These are phyloP conservation scores for Nerophis ophidion DNA, from an alignment of 2,113 vertebrate species.

Conservation along the genomic window DNA sequence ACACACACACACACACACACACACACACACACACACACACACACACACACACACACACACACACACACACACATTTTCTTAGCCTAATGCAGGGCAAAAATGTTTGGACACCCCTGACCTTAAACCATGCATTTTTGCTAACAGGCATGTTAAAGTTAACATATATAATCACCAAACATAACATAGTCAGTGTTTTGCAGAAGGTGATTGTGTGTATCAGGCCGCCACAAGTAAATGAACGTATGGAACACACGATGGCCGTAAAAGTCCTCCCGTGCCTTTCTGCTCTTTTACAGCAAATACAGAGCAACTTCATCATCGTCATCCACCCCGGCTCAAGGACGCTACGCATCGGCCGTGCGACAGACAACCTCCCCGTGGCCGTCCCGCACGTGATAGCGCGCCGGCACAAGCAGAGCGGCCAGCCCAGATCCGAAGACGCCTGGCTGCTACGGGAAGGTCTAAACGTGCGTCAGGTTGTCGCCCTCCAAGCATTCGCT, in stretches of 20 bases:
- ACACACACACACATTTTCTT: no score
- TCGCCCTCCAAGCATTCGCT: fast-evolving
- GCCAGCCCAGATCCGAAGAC: slow-evolving; percentile 80
- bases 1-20: no score
- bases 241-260: neutral
- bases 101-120: no score
- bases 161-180: no score
- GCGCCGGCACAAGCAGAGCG: slow-evolving; percentile 83
- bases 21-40: no score
- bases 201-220: no score
- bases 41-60: no score
- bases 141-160: no score
- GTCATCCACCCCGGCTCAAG: slow-evolving; percentile 92
- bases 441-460: slow-evolving; percentile 86
- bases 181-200: no score
- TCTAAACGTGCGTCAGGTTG: slow-evolving; percentile 76
- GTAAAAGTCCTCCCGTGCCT: neutral
- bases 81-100: no score
- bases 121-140: no score
- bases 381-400: slow-evolving; percentile 86
- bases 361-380: slow-evolving; percentile 86
- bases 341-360: slow-evolving; percentile 83
- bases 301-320: slow-evolving; percentile 91
- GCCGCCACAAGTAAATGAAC: no score
- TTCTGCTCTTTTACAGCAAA: slow-evolving; percentile 75